A percentile compares a stretch with the other conserved stretches of the same genome.
phyloP scores from a whole-genome alignment of 1,140 invertebrate species.

The Bombus sylvicola region DNA sequence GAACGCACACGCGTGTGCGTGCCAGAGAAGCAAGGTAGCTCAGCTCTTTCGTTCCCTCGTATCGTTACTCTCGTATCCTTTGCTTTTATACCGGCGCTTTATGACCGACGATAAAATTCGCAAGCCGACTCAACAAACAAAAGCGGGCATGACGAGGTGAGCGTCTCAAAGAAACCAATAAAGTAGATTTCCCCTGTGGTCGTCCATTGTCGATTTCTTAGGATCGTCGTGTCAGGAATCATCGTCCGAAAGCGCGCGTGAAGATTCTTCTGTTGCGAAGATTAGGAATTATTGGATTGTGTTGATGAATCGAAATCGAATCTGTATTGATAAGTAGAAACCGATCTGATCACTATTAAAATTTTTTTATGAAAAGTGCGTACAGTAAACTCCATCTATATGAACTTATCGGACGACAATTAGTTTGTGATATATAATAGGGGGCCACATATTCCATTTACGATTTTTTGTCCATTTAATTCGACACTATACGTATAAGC shows the following conservation, averaged over 20 bases:
- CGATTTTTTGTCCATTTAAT: no score
- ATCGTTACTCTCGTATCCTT: conserved; percentile 44
- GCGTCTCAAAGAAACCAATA: conserved; percentile 48
- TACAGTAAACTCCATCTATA: no score
- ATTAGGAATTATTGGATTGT: neutral
- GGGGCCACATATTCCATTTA: no score
- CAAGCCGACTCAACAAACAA: conserved; percentile 41
- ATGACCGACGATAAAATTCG: conserved; percentile 53
- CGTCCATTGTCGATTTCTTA: neutral
- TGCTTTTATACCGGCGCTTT: conserved; percentile 38
- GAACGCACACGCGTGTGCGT: neutral
- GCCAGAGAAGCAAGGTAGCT: conserved; percentile 3
- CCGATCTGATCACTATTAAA: no score
- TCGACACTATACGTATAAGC: no score
- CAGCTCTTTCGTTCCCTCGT: conserved; percentile 33
- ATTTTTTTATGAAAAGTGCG: no score
- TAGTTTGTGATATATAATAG: no score
- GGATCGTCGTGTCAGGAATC: neutral
- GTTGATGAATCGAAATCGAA: no score
- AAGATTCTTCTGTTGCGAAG: no score
- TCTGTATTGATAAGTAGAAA: no score
- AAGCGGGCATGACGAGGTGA: conserved; percentile 22
- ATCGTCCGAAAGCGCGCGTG: neutral
- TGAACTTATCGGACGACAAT: neutral
- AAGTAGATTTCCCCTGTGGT: conserved; percentile 31